A percentile compares a stretch with the other conserved stretches of the same genome.
Conservation (phyloP, 2,888 invertebrate species). For the Archips crataeganus region DNA sequence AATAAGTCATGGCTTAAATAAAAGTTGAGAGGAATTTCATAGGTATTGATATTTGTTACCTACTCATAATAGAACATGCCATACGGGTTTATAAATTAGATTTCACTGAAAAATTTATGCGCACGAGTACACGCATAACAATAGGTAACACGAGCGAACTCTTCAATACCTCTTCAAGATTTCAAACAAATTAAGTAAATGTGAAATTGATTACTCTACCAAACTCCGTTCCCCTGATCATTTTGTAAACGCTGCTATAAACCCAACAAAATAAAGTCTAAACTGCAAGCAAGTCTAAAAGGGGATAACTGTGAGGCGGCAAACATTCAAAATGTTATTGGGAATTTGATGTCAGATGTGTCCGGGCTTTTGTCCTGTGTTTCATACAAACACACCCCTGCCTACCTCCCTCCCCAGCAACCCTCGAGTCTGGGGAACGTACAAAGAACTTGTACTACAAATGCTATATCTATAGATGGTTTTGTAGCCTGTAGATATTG, state of each 20-base stretch:
- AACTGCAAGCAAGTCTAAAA: background rate
- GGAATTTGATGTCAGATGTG: background rate
- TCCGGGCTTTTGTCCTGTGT: background rate
- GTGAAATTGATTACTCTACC: conserved; percentile 2
- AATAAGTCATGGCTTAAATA: too few relatives aligned
- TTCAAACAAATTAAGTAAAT: conserved; percentile 6
- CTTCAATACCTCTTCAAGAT: background rate
- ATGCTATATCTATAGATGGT: conserved; percentile 4
- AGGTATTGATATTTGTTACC: too few relatives aligned
- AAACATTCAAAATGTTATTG: conserved; percentile 5
- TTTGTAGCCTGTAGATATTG: conserved; percentile 1
- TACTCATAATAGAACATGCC: background rate
- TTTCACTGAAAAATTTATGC: background rate
- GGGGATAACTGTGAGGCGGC: background rate
- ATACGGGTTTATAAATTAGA: conserved; percentile 6
- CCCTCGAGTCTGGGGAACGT: conserved; percentile 14
- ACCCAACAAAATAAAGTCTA: background rate
- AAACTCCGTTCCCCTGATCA: background rate
- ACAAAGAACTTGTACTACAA: conserved; percentile 7
- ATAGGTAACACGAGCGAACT: background rate
- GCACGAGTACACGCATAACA: background rate
- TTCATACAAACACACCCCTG: conserved; percentile 10
- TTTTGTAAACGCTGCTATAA: background rate
- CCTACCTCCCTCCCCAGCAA: background rate
- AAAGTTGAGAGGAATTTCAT: too few relatives aligned